These are phyloP conservation scores for Phalacrocorax aristotelis DNA, from an alignment of 2,113 vertebrate genomes.

Conservation along the genomic window DNA sequence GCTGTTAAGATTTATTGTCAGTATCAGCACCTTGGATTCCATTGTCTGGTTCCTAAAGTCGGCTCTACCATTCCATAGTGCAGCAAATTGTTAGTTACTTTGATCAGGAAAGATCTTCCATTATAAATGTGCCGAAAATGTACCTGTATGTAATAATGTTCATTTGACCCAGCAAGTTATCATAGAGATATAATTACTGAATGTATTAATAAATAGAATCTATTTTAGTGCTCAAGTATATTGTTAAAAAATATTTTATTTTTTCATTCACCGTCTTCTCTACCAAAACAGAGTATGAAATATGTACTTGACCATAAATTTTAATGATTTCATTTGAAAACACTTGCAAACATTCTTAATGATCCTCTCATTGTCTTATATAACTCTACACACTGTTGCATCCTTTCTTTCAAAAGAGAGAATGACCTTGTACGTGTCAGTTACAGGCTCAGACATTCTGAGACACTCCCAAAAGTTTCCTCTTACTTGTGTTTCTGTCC, in stretches of 20 bases:
- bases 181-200: not conserved
- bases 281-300: not conserved
- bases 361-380: not conserved
- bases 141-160: no score
- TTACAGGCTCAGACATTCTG: not conserved
- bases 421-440: not conserved
- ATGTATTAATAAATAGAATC: not conserved
- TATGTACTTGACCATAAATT: not conserved
- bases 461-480: not conserved
- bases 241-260: not conserved
- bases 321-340: not conserved
- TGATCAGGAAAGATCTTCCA: not conserved
- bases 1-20: not conserved
- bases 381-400: not conserved
- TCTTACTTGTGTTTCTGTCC: not conserved
- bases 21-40: not conserved
- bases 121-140: not conserved
- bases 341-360: not conserved
- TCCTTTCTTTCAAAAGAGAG: not conserved
- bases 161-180: no score
- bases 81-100: not conserved
- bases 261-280: rapidly evolving
- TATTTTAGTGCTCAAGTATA: not conserved
- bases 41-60: not conserved
- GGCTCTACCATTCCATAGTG: not conserved